These are phyloP conservation scores for Anoplolepis gracilipes DNA, from an alignment of 1,140 invertebrate genomes.

Conservation along the genomic window DNA sequence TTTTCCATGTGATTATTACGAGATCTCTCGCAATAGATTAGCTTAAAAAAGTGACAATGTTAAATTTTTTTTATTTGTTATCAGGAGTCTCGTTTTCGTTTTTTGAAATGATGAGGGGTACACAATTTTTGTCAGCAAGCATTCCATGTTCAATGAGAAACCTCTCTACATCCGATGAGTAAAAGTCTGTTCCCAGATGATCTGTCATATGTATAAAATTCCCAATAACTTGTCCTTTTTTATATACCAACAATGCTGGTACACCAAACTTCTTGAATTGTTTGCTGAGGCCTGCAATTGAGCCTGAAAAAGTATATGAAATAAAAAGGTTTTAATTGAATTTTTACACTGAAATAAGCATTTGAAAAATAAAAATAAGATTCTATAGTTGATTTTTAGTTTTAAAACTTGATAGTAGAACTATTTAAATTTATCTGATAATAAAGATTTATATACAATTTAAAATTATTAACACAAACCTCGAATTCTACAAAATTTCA, in stretches of 20 bases:
- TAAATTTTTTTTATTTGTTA: conserved; percentile 71
- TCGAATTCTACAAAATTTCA: conserved; percentile 96
- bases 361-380: background rate
- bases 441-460: background rate
- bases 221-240: conserved; percentile 95
- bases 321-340: background rate
- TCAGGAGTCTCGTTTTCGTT: conserved; percentile 74
- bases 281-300: conserved; percentile 91
- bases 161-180: conserved; percentile 94
- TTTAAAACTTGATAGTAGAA: background rate
- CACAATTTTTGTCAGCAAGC: conserved; percentile 89
- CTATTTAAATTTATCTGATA: background rate
- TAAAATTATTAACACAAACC: conserved; percentile 84
- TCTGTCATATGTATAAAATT: conserved; percentile 96
- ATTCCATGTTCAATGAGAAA: conserved; percentile 95
- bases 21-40: conserved; percentile 6
- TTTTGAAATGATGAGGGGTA: conserved; percentile 80
- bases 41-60: conserved; percentile 2
- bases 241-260: conserved; percentile 97
- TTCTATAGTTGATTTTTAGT: background rate
- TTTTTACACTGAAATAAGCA: no score
- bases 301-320: conserved; percentile 82
- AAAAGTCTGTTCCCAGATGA: conserved; percentile 96
- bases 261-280: conserved; percentile 95
- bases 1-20: background rate